Percentiles rank a stretch among this genome's conserved stretches.
Conservation (phyloP, 2,797 vertebrate species). For the Thalassophryne amazonica region DNA sequence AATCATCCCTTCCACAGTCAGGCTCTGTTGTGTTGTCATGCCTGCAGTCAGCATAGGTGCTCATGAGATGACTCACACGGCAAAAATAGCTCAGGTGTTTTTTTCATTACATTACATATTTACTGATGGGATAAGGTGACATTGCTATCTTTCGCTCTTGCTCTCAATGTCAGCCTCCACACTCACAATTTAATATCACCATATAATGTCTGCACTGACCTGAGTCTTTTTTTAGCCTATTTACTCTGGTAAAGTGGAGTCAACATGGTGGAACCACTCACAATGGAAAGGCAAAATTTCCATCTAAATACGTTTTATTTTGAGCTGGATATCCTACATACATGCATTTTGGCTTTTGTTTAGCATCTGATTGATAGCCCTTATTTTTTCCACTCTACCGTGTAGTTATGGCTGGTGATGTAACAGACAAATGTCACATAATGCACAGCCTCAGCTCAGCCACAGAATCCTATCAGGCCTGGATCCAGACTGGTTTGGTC, state of each 20-base stretch:
- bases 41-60: conserved; percentile 11
- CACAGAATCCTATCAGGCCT: too few species aligned
- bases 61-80: conserved; percentile 39
- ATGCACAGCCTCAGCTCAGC: too few species aligned
- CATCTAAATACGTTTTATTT: conserved; percentile 35
- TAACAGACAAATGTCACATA: too few species aligned
- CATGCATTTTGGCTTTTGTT: too few species aligned
- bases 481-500: too few species aligned
- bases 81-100: conserved; percentile 35
- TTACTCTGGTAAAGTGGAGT: conserved; percentile 44
- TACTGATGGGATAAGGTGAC: conserved; percentile 27
- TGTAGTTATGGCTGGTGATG: too few species aligned
- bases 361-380: too few species aligned
- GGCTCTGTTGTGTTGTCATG: too few species aligned
- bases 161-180: conserved; percentile 28
- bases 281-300: conserved; percentile 38
- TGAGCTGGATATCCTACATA: conserved; percentile 5
- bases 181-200: conserved; percentile 51
- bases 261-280: conserved; percentile 50
- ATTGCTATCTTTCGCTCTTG: neutral
- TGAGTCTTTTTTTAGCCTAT: conserved; percentile 34
- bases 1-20: too few species aligned
- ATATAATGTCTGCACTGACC: conserved; percentile 47
- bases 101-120: conserved; percentile 44
- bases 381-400: too few species aligned